A percentile compares a stretch with the other conserved stretches of the same genome.
Evolutionary conservation across 2,888 invertebrate genomes (phyloP).

Genomic region (Caenorhabditis drosophilae): DNA sequence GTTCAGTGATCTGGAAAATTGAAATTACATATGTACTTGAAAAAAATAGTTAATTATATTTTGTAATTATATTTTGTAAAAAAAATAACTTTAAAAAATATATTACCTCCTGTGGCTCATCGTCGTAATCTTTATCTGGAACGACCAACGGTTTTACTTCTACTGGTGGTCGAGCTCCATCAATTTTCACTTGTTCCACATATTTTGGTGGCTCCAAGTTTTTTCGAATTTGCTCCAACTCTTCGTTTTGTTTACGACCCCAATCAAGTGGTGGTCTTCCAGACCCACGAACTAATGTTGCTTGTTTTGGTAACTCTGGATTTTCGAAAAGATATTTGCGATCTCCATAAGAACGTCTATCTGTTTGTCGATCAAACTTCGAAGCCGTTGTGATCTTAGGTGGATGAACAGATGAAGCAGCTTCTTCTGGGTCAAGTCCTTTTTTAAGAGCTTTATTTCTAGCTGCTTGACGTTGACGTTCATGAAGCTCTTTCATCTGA

Average conservation of each 20-base stretch:
- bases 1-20: slow-evolving; percentile 17
- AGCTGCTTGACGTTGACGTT: slow-evolving; percentile 67
- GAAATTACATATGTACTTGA: no score
- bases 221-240: slow-evolving; percentile 60
- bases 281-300: slow-evolving; percentile 62
- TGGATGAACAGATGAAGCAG: slow-evolving; percentile 72
- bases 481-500: slow-evolving; percentile 67
- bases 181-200: slow-evolving; percentile 66
- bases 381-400: slow-evolving; percentile 79
- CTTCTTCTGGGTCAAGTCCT: slow-evolving; percentile 68
- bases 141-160: slow-evolving; percentile 59
- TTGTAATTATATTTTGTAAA: background rate
- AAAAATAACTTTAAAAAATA: background rate
- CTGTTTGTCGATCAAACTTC: slow-evolving; percentile 97
- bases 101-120: slow-evolving; percentile 19
- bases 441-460: slow-evolving; percentile 68
- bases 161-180: slow-evolving; percentile 67
- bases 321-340: slow-evolving; percentile 56
- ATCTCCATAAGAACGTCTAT: slow-evolving; percentile 59
- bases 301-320: slow-evolving; percentile 49
- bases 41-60: no score
- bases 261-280: slow-evolving; percentile 68
- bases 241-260: slow-evolving; percentile 69
- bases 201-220: slow-evolving; percentile 69
- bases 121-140: slow-evolving; percentile 55